Evolutionary conservation across 2,113 vertebrate genomes (phyloP).

Genomic region (Sphaerodactylus townsendi): DNA sequence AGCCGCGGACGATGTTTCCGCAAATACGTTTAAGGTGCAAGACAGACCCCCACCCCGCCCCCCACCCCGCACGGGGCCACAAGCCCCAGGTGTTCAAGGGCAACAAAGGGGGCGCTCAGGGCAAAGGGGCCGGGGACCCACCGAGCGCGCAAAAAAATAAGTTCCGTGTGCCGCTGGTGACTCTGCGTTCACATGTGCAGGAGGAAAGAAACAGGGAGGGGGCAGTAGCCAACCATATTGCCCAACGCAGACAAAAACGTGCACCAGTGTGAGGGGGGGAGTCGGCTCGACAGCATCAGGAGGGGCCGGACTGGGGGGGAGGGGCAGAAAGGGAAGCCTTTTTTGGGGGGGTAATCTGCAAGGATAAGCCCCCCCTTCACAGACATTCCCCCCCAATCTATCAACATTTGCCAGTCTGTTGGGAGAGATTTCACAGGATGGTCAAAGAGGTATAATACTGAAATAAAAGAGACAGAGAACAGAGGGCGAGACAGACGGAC

Average conservation of each 20-base stretch:
- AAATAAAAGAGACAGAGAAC: not conserved
- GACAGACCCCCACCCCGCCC: not conserved
- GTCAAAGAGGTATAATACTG: conserved; percentile 25
- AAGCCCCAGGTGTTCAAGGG: not conserved
- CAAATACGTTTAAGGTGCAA: no score
- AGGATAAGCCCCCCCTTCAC: not conserved
- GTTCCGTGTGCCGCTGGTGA: no score
- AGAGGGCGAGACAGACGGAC: not conserved
- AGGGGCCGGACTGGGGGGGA: not conserved
- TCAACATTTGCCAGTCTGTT: not conserved
- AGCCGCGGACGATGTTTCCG: not conserved
- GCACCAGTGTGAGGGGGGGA: not conserved
- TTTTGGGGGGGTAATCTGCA: no score
- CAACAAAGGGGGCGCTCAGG: no score
- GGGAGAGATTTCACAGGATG: not conserved
- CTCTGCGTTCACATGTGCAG: not conserved
- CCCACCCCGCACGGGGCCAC: no score
- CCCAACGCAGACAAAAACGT: not conserved
- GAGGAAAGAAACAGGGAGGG: not conserved
- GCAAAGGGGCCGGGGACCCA: not conserved
- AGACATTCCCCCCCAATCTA: not conserved
- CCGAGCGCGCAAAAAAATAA: no score
- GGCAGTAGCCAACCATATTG: not conserved
- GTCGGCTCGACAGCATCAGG: not conserved
- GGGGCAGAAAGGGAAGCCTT: not conserved